These are phyloP conservation scores for Callorhinus ursinus DNA, from an alignment of 2,113 vertebrate species.

Conservation along the genomic window DNA sequence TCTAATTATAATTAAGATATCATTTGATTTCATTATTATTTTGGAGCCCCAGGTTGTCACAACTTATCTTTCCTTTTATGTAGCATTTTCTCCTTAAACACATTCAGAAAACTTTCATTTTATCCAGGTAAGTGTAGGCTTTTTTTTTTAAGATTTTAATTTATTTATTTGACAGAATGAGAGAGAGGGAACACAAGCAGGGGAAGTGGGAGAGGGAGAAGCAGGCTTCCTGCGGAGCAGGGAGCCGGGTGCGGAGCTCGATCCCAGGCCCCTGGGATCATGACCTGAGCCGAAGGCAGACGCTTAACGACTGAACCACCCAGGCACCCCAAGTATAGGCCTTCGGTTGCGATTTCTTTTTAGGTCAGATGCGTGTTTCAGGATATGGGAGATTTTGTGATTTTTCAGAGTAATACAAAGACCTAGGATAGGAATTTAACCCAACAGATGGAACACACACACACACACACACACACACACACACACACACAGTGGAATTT, in stretches of 20 bases:
- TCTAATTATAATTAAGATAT: conserved; percentile 44
- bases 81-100: not conserved
- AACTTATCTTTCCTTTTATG: not conserved
- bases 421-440: not conserved
- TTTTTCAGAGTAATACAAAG: conserved; percentile 51
- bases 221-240: no score
- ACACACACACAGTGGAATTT: not conserved
- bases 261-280: no score
- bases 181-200: no score
- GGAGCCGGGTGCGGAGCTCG: no score
- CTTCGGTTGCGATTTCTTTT: conserved; percentile 31
- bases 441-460: not conserved
- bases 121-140: not conserved
- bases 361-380: not conserved
- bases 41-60: conserved; percentile 23
- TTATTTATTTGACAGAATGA: no score
- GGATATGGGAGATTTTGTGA: conserved; percentile 14
- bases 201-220: no score
- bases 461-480: not conserved
- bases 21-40: conserved; percentile 61
- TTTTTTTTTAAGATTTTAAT: no score
- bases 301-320: no score
- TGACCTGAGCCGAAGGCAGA: no score
- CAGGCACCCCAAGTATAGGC: not conserved
- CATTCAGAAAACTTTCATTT: conserved; percentile 18